phyloP scores from a whole-genome alignment of 2,797 vertebrate genomes.

The Sternotherus odoratus region DNA sequence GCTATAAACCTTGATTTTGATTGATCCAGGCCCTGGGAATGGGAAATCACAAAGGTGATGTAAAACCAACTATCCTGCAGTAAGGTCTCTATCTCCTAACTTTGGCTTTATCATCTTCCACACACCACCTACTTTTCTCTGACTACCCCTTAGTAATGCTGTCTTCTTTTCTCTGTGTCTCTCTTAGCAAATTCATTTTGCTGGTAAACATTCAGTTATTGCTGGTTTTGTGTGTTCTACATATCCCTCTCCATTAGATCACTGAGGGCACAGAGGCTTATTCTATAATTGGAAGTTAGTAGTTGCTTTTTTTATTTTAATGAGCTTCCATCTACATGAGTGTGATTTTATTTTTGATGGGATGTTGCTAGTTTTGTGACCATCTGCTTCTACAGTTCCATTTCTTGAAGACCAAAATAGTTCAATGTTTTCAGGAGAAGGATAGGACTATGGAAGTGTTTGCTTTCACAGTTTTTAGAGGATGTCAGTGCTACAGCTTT shows the following conservation, averaged over 20 bases:
- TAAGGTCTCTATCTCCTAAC: background rate
- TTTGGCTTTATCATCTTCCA: background rate
- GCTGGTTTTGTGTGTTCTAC: slow-evolving; percentile 7
- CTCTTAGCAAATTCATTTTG: background rate
- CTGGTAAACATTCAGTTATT: background rate
- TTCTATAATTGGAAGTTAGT: slow-evolving; percentile 14
- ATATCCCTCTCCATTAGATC: background rate
- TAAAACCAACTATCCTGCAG: background rate
- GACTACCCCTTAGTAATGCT: slow-evolving; percentile 25
- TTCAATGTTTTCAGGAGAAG: background rate
- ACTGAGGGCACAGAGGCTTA: slow-evolving; percentile 17
- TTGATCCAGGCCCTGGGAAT: background rate
- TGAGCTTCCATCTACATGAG: background rate
- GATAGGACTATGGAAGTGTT: background rate
- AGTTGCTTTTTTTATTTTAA: slow-evolving; percentile 4
- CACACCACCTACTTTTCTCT: background rate
- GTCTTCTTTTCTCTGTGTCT: background rate
- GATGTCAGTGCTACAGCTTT: background rate
- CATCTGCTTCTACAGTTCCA: background rate
- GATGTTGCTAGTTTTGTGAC: background rate
- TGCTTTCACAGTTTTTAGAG: background rate
- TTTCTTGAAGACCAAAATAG: background rate
- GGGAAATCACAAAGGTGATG: accelerated
- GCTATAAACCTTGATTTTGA: background rate
- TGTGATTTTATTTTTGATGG: background rate